Evolutionary conservation across 37 sponge, comb jelly and placozoan genomes (phyloP), one percentile per base, ranked within the genome.

Genomic region (Crambe crambe): DNA sequence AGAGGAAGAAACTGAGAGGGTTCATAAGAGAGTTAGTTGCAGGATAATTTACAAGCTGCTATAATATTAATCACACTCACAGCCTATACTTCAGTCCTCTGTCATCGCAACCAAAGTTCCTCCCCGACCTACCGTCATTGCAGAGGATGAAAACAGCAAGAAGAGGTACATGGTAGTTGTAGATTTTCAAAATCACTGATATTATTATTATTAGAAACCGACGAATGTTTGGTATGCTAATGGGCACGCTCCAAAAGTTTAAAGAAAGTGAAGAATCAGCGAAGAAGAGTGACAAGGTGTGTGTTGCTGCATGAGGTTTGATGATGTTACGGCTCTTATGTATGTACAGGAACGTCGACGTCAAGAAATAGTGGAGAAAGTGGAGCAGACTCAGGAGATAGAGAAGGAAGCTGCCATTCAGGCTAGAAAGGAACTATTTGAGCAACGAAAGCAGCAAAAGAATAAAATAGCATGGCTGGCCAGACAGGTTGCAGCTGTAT

Each of bases 171-270:
- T 54, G 29, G 1, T 10, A 37, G 25, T 27, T 62, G 6, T 21
- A 23, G 25, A n/a, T 17, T 62, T 62, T 62, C 21, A 62, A 62
- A 62, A 26, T 9, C 25, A 9, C 25, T 27, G 10, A 9, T 27
- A 20, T 26, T 27, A 62, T 44, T 65, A 17, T 22, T 63, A 21
- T 37, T 35, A 95, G 95, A 59, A 95, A 95, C 59, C 89, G 85
- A 59, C 82, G 95, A 12, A 95, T 95, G 95, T 89, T 95, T 73
- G 95, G 95, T 31, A 64, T 87, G 21, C 62, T 95, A 26, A 85
- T 91, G 93, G 93, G 93, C 0, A 95, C 95, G 29, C 86, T 95
- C 2, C 86, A 86, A 40, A 84, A 91, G 37, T 95, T 95, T 40
- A 91, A 92, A 73, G 75, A 70, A 26, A 74, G 73, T 23, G 78